phyloP scores from a whole-genome alignment of 2,113 vertebrate species.

The Pterocles orientalis region DNA sequence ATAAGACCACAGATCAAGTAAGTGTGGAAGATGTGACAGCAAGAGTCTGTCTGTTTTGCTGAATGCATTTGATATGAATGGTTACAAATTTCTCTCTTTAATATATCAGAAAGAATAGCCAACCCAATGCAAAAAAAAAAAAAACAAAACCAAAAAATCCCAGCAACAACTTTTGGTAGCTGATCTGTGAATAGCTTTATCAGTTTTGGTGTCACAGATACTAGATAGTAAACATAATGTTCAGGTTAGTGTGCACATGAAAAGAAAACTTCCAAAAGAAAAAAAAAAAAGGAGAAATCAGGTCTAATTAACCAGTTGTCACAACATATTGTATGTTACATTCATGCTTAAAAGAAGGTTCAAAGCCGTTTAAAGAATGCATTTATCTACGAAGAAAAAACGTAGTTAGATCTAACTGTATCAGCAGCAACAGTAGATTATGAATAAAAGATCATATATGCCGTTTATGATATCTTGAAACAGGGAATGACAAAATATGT shows the following conservation, averaged over 20 bases:
- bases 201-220: not conserved
- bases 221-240: not conserved
- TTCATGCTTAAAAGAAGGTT: not conserved
- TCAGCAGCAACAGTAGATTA: not conserved
- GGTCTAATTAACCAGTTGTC: not conserved
- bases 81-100: not conserved
- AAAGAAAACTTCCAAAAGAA: not conserved
- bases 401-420: not conserved
- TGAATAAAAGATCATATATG: slow-evolving; percentile 22
- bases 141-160: not conserved
- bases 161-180: not conserved
- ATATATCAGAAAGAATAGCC: not conserved
- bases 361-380: not conserved
- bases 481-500: not conserved
- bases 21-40: not conserved
- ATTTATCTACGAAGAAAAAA: not conserved
- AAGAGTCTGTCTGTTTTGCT: not conserved
- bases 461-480: not conserved
- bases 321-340: not conserved
- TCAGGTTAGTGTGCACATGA: not conserved
- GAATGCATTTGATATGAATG: not conserved
- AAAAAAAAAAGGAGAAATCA: not conserved
- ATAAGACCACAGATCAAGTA: not conserved
- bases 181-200: not conserved
- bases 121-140: not conserved